Evolutionary conservation across 2,888 invertebrate genomes (phyloP).

Genomic region (Drosophila leonis): DNA sequence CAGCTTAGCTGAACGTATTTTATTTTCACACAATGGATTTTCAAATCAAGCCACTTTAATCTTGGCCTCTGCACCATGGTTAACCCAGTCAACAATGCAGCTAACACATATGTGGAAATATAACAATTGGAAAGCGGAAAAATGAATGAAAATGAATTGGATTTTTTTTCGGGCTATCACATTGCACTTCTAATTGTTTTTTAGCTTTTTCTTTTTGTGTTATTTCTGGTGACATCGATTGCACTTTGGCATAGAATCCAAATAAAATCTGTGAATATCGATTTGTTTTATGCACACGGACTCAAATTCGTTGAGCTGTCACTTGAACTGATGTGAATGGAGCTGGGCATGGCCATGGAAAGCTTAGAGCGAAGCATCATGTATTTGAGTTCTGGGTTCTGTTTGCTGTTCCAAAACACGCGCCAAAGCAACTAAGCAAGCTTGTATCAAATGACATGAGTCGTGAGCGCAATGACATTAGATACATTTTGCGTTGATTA

Average conservation of each 20-base stretch:
- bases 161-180: constrained; percentile 24
- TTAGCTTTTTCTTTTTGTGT: constrained; percentile 6
- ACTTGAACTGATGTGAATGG: constrained; percentile 11
- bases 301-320: constrained; percentile 16
- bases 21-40: not conserved
- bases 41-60: not conserved
- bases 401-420: constrained; percentile 9
- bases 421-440: not conserved
- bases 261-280: constrained; percentile 58
- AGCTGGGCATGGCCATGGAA: not conserved
- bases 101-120: not conserved
- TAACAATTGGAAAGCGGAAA: constrained; percentile 1
- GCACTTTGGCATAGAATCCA: constrained; percentile 44
- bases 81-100: constrained; percentile 39
- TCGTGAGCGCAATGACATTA: not conserved
- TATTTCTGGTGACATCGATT: constrained; percentile 49
- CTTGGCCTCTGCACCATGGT: constrained; percentile 17
- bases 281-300: constrained; percentile 32
- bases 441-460: not conserved
- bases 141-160: constrained; percentile 28
- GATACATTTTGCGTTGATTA: not conserved
- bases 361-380: not conserved
- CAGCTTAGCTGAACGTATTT: constrained; percentile 1
- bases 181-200: constrained; percentile 50
- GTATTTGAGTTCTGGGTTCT: constrained; percentile 1